These are phyloP conservation scores for Glareola pratincola DNA, from an alignment of 2,113 vertebrate genomes.

Conservation along the genomic window DNA sequence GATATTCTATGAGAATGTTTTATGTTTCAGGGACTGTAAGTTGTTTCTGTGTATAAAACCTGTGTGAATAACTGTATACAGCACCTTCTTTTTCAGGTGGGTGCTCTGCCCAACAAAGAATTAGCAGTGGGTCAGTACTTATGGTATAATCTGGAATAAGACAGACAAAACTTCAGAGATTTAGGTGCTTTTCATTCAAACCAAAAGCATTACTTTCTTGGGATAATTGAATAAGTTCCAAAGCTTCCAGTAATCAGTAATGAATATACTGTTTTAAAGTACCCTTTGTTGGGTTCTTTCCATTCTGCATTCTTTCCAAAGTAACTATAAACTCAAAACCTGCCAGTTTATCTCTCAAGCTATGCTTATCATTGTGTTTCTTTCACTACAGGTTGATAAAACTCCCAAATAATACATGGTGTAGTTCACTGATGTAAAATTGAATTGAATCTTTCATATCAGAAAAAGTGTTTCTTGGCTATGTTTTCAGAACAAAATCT, in stretches of 20 bases:
- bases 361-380: constrained; percentile 36
- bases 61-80: background rate
- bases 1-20: background rate
- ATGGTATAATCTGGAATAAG: background rate
- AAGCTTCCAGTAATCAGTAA: background rate
- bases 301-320: background rate
- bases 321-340: background rate
- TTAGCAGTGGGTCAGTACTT: background rate
- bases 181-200: background rate
- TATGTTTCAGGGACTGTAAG: background rate
- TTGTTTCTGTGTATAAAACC: background rate
- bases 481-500: constrained; percentile 46
- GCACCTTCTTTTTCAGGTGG: background rate
- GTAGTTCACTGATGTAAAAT: constrained; percentile 12
- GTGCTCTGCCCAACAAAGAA: background rate
- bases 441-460: constrained; percentile 13
- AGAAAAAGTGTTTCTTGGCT: background rate
- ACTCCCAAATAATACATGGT: constrained; percentile 32
- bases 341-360: constrained; percentile 11
- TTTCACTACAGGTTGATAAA: constrained; percentile 39
- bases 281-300: background rate
- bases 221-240: background rate
- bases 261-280: background rate
- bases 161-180: background rate
- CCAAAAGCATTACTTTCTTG: background rate